Evolutionary conservation across 2,888 invertebrate genomes (phyloP), one percentile per base, ranked within the genome.

Genomic region (Amphipoea oculea): DNA sequence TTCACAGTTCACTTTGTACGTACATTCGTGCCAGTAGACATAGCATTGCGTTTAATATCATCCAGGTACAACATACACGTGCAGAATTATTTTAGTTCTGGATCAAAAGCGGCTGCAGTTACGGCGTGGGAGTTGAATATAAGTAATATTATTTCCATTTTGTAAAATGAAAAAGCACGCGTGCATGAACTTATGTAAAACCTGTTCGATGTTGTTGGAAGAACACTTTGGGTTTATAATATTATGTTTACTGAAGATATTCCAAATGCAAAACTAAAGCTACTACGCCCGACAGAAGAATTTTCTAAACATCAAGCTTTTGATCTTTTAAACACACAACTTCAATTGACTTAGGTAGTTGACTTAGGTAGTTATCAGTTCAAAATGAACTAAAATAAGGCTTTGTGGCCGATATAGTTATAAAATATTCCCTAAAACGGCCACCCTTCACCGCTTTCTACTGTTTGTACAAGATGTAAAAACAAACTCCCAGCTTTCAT

Each of bases 1-100:
- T 73, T 77, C 76, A 81, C 72, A 74, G 76, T 73, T 82, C 78
- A 78, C 54, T 78, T 66, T 73, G 51, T 84, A 76, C 51, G 9
- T 76, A 78, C 73, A 69, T 63, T 62, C 20, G 57, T 78, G 72
- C 36, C 45, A 45, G n/a, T 62, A 68, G 12, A 68, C 65, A 67
- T 48, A 84, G 23, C 73, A 54, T 40, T 82, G 57, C 40, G 23
- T 84, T 82, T 75, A 71, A 83, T 68, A 76, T 72, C 60, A 81
- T 80, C 77, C 72, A 77, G 68, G 76, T 63, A 51, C 74, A 63
- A 36, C 65, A 62, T 70, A 40, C 74, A 72, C 68, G 76, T 75
- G 71, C 20, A 67, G 20, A 76, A 76, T 68, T 75, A 80, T 77
- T 86, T 80, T 60, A 68, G 62, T n/a, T 63, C 57, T 70, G n/a